These are phyloP conservation scores for Aporophyla nigra DNA, from an alignment of 2,888 invertebrate genomes.

Conservation along the genomic window DNA sequence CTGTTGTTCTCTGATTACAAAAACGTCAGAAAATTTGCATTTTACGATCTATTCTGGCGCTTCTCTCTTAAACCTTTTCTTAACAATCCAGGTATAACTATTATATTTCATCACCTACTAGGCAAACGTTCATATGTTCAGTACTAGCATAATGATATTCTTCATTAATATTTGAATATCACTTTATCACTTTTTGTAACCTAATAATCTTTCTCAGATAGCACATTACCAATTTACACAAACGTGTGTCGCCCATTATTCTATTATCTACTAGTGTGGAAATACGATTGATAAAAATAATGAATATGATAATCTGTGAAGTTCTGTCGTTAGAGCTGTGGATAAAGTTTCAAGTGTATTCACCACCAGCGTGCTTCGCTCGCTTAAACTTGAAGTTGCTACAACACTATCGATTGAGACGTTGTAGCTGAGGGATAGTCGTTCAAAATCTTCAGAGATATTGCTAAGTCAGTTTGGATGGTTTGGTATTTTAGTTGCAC, in stretches of 20 bases:
- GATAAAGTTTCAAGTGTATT: slow-evolving; percentile 47
- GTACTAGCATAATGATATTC: no score
- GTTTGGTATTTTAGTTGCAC: not conserved
- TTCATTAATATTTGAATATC: not conserved
- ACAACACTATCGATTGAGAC: slow-evolving; percentile 22
- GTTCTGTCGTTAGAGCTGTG: slow-evolving; percentile 20
- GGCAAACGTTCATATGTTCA: not conserved
- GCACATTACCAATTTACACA: not conserved
- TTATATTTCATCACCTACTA: not conserved
- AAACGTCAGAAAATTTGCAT: no score
- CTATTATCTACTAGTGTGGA: no score
- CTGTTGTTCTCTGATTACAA: no score
- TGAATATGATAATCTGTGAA: slow-evolving; percentile 34
- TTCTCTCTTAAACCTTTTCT: no score
- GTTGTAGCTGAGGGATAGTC: not conserved
- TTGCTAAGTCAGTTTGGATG: not conserved
- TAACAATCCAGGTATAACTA: not conserved
- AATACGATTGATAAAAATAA: slow-evolving; percentile 18
- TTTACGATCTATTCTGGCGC: no score
- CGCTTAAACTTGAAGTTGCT: slow-evolving; percentile 26
- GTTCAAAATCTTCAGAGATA: slow-evolving; percentile 16
- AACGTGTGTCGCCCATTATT: not conserved
- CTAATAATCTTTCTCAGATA: no score
- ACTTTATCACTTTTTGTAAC: not conserved
- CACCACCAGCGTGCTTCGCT: slow-evolving; percentile 42